phyloP scores from a whole-genome alignment of 2,888 invertebrate genomes.

The Volucella bombylans region DNA sequence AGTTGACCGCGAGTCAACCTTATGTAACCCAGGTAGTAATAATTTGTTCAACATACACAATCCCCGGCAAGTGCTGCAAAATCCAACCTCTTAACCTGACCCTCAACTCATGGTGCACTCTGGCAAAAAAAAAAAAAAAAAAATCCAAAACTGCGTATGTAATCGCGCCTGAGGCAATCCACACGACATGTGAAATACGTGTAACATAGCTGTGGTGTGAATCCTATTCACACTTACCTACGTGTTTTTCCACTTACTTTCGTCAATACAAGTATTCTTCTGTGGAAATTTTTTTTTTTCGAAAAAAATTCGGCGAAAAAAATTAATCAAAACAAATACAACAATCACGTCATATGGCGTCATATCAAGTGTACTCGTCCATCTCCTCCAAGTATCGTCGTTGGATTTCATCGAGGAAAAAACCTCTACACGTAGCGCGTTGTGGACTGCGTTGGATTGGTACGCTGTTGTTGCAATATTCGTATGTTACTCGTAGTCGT shows the following conservation, averaged over 20 bases:
- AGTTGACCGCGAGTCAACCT: constrained; percentile 35
- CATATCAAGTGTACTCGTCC: constrained; percentile 9
- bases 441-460: background rate
- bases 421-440: constrained; percentile 26
- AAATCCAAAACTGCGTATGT: background rate
- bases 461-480: constrained; percentile 8
- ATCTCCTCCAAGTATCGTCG: background rate
- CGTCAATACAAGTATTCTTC: background rate
- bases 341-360: constrained; percentile 56
- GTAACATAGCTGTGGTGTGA: constrained; percentile 11
- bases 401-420: constrained; percentile 20
- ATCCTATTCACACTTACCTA: constrained; percentile 9
- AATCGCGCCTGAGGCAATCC: constrained; percentile 4
- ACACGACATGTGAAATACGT: constrained; percentile 18
- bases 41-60: constrained; percentile 28
- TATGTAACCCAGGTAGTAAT: constrained; percentile 15
- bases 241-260: background rate
- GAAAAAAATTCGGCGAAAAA: constrained; percentile 29
- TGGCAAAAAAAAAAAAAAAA: constrained; percentile 32
- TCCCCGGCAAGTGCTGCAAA: constrained; percentile 23
- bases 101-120: constrained; percentile 49
- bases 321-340: constrained; percentile 50
- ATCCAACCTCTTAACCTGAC: constrained; percentile 56
- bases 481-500: background rate
- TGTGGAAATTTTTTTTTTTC: background rate